Conservation (phyloP, 2,888 invertebrate species). For the Apodemia zela region DNA sequence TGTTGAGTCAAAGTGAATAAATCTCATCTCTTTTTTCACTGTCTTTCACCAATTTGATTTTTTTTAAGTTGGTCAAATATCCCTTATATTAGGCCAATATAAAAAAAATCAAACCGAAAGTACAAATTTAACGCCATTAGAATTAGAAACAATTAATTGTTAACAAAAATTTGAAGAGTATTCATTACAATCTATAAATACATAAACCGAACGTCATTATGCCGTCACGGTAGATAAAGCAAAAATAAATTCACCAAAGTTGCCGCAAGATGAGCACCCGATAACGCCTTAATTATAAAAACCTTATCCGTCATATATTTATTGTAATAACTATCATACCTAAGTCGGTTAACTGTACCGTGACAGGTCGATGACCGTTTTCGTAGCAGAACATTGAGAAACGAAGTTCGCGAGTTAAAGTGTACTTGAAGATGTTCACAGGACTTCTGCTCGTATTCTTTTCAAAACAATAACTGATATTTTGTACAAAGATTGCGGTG, state of each 20-base stretch:
- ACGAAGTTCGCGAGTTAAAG: background rate
- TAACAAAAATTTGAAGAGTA: conserved; percentile 3
- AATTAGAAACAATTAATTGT: background rate
- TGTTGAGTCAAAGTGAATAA: too few relatives aligned
- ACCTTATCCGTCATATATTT: conserved; percentile 34
- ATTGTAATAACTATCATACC: conserved; percentile 63
- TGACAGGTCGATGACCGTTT: conserved; percentile 60
- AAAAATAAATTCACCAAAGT: conserved; percentile 35
- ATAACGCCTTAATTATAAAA: conserved; percentile 31
- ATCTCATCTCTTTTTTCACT: too few relatives aligned
- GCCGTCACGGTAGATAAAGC: conserved; percentile 65
- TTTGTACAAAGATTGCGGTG: background rate
- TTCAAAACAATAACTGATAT: background rate
- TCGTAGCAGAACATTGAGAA: conserved; percentile 28
- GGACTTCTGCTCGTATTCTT: background rate
- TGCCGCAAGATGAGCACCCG: conserved; percentile 28
- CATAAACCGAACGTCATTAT: conserved; percentile 38
- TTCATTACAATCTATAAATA: conserved; percentile 6
- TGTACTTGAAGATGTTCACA: background rate
- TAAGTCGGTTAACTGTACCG: conserved; percentile 58
- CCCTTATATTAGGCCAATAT: too few relatives aligned
- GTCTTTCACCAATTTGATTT: too few relatives aligned
- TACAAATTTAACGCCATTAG: too few relatives aligned
- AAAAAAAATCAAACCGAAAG: too few relatives aligned
- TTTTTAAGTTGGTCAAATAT: too few relatives aligned